Conservation (phyloP, 1,140 invertebrate species). For the Grapholita molesta region DNA sequence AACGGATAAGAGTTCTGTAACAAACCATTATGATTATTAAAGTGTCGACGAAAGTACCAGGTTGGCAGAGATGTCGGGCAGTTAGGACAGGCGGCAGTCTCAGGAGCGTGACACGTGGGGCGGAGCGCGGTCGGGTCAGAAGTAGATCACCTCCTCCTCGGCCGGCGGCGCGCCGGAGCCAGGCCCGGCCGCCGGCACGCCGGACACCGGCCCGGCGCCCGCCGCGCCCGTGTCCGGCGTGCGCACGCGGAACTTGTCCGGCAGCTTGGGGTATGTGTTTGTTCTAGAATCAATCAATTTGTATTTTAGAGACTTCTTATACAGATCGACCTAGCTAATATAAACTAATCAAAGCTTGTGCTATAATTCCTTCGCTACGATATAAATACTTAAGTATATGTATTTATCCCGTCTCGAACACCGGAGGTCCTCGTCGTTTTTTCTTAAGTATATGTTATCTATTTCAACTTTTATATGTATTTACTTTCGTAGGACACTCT, state of each 20-base stretch:
- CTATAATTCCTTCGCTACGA: no score
- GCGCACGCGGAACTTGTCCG: conserved; percentile 80
- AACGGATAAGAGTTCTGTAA: no score
- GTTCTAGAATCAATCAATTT: conserved; percentile 74
- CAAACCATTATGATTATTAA: no score
- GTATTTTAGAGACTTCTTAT: no score
- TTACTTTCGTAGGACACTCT: no score
- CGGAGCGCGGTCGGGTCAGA: conserved; percentile 47
- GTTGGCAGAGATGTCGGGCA: not conserved
- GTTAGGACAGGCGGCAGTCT: conserved; percentile 59
- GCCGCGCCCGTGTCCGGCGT: conserved; percentile 61
- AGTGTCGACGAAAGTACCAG: conserved; percentile 17
- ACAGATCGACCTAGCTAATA: no score
- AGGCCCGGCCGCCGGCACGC: conserved; percentile 50
- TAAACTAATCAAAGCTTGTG: no score
- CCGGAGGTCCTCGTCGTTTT: no score
- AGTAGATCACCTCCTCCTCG: conserved; percentile 70
- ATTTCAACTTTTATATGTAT: no score
- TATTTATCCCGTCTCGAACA: no score
- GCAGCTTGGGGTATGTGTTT: conserved; percentile 81
- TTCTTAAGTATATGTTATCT: no score
- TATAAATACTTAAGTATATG: no score
- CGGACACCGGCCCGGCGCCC: conserved; percentile 29
- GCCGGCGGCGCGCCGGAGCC: conserved; percentile 31
- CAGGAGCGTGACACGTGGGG: conserved; percentile 43